Base-by-base conservation (phyloP, 2,113 vertebrate genomes). In the Megaleporinus macrocephalus region DNA sequence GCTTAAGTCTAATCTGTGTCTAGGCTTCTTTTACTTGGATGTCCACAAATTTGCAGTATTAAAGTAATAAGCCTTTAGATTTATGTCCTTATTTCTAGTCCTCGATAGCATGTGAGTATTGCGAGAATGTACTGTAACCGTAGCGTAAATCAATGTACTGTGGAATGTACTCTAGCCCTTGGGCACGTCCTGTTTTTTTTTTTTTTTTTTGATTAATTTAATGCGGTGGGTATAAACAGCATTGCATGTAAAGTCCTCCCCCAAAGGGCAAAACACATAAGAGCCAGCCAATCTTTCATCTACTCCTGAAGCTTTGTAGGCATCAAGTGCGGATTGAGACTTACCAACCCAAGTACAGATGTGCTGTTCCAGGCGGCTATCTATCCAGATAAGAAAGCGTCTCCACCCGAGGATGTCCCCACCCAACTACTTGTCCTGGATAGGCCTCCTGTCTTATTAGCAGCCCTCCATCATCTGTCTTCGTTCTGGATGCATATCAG, bases 371-470 rank as follows among this genome's bases (percentile, higher is more conserved):
- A 14, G 49, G 70, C 30, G 71, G 41, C 69, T 14, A 30, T 69
- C n/a, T 63, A 10, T 47, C 16, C 30, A 26, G 74, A 78, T 83
- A 74, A 83, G 24, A 81, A 53, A 74, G 65, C 49, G 68, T 81
- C 47, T 66, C n/a, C 66, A 77, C 81, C 81, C 66, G 22, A 85
- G 80, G 76, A 77, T 44, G 41, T 78, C 70, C 73, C 62, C 82
- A 86, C 85, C 85, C 82, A 53, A 26, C 61, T 30, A 47, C 51
- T 47, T 76, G 51, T 13, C 5, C 47, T 55, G 16, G 49, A 53
- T 76, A 72, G 41, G 73, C 18, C 66, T 26, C 49, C 44, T 74
- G 27, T 61, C 79, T 41, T 74, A 44, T 55, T 55, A 66, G 44
- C 24, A 29, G 15, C 36, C 12, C 74, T 76, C 22, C 41, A 9